Conservation (phyloP, 1,140 invertebrate genomes). For the Drosophila watanabei region DNA sequence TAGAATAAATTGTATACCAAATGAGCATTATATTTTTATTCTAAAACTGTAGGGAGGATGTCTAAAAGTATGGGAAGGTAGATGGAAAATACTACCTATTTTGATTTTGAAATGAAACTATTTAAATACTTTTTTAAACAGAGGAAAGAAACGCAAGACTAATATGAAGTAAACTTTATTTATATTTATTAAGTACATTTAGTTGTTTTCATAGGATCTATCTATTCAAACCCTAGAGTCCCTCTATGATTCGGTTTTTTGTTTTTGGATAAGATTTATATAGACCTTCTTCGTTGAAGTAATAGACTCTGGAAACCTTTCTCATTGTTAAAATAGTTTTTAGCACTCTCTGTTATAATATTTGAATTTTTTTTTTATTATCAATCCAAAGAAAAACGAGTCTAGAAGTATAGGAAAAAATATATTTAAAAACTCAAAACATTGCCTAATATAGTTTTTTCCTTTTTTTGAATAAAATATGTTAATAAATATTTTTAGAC, state of each 20-base stretch:
- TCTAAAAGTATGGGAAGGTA: not conserved
- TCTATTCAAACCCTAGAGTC: not conserved
- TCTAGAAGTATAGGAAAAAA: too few species aligned
- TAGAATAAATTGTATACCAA: conserved; percentile 4
- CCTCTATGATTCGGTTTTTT: too few species aligned
- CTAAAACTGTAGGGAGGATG: not conserved
- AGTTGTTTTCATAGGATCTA: not conserved
- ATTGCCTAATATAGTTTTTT: too few species aligned
- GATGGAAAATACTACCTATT: not conserved
- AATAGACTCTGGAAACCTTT: too few species aligned
- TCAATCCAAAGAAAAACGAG: too few species aligned
- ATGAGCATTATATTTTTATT: conserved; percentile 1
- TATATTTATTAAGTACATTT: not conserved
- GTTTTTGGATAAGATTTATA: too few species aligned
- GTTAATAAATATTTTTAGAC: not conserved
- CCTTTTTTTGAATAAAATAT: not conserved
- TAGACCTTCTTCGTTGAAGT: too few species aligned
- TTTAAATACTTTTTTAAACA: not conserved
- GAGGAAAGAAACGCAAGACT: not conserved
- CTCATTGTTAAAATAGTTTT: too few species aligned
- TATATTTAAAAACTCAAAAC: too few species aligned
- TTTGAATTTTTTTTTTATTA: too few species aligned
- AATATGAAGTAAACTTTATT: not conserved
- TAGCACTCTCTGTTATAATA: too few species aligned
- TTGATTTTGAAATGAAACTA: too few species aligned